Percentiles rank a stretch among this genome's conserved stretches.
phyloP scores from a whole-genome alignment of 2,797 vertebrate genomes.

The Coccyzus lansbergi region DNA sequence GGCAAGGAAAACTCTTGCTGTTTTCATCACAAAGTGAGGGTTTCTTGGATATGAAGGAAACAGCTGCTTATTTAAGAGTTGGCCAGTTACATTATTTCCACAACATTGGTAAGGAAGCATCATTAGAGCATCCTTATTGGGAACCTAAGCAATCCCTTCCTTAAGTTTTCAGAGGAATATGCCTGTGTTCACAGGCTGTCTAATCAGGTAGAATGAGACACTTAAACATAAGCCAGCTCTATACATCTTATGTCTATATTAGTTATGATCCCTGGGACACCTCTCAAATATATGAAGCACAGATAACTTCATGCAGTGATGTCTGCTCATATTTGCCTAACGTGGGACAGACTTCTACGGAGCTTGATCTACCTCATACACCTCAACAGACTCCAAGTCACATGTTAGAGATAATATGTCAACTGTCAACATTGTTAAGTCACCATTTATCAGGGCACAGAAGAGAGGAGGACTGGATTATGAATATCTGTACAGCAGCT shows the following conservation, averaged over 20 bases:
- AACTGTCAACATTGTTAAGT: not conserved
- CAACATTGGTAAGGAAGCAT: not conserved
- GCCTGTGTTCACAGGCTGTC: not conserved
- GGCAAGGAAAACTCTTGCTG: not conserved
- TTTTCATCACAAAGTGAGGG: not conserved
- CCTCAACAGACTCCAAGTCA: not conserved
- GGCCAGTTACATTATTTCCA: not conserved
- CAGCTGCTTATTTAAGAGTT: not conserved
- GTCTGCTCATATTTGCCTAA: not conserved
- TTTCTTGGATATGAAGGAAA: not conserved
- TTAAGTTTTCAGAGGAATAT: not conserved
- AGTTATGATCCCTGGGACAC: not conserved
- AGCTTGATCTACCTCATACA: not conserved
- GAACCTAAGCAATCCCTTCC: not conserved
- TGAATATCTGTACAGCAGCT: not conserved
- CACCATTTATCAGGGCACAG: not conserved
- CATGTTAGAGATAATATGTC: not conserved
- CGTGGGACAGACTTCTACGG: not conserved
- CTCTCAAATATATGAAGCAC: not conserved
- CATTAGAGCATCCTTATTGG: not conserved
- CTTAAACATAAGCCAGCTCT: not conserved
- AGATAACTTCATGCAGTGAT: not conserved
- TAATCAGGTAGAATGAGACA: not conserved
- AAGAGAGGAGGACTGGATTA: not conserved
- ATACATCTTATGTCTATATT: not conserved